Evolutionary conservation across 2,888 invertebrate species (phyloP), one percentile per base, ranked within the genome.

Genomic region (Crossocerus cetratus): DNA sequence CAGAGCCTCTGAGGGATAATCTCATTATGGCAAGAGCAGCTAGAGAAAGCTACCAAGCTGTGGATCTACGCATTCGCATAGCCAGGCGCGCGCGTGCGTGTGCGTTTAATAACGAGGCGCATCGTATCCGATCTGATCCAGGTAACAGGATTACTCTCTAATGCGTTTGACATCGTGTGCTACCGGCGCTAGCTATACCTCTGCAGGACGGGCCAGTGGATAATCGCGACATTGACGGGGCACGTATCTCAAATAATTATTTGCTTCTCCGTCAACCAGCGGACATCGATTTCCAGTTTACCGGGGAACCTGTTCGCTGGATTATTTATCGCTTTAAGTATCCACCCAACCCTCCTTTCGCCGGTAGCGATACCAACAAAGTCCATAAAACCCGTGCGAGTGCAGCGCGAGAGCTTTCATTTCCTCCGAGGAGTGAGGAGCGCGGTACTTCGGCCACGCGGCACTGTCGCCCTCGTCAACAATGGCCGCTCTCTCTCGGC

Each of bases 61-160:
- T 5, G 32, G 4, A 32, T 32, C 8, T 32, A 32, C 32, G 11
- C 60, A 21, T 45, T 58, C 58, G 45, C 32, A 20, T 20, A 20
- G 22, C 23, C 49, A 49, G 43, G 42, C 45, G 60, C 64, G 14
- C 66, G 64, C 44, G 4, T 13, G 55, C 57, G 53, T 58, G 13
- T 49, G 44, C 49, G 53, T 54, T 16, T 61, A 55, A 63, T 70
- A 69, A 67, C 82, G 80, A 49, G 16, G 16, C 49, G 49, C 49
- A 49, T 49, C 49, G n/a, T 13, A 49, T 4, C 49, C 49, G 49
- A 49, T 49, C n/a, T 14, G 14, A 49, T 49, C n/a, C 16, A 49
- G 83, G 80, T 82, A 84, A 86, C 78, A 75, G 82, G 82, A 87
- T 87, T 87, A 86, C 81, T 83, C 81, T 74, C 81, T 87, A 86